Evolutionary conservation across 2,797 vertebrate genomes (phyloP), one percentile per base, ranked within the genome.

Genomic region (Oryzias sinensis): DNA sequence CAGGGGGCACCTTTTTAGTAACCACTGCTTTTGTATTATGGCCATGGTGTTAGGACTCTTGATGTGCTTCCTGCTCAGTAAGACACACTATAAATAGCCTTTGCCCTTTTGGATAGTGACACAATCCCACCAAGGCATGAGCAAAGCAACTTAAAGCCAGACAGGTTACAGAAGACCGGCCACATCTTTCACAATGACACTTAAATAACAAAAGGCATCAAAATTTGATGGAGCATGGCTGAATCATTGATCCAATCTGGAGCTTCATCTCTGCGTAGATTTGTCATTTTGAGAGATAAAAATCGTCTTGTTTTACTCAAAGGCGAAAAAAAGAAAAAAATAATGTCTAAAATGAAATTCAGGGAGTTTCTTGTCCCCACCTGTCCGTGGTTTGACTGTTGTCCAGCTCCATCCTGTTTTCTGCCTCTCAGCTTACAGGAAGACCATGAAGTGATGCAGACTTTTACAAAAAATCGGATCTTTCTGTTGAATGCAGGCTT

Each of bases 61-160:
- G 69, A 74, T 75, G 51, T 70, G 61, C 79, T 66, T 70, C 68
- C 73, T 70, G 72, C 70, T 79, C 81, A 71, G 74, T 65, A 69
- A 82, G 65, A 72, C 60, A 4, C 43, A 59, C 74, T 86, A 88
- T 84, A 82, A 82, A 89, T 88, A 87, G 85, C 53, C 18, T 56
- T 53, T 83, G 80, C 55, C 70, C 82, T 89, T 81, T 81, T 83
- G 55, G 69, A 73, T 69, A 65, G 65, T 79, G 75, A 75, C 83
- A 85, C 73, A 76, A 83, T 68, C 64, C 49, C 61, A 74, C 65
- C 42, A 51, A 66, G 66, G 46, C 56, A 48, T 14, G 5, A 59
- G 56, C 61, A 43, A 54, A 47, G 29, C 61, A 56, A 68, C 25
- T 62, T 52, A 22, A 53, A 67, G 53, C 47, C 20, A 53, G 51